phyloP scores from a whole-genome alignment of 2,888 invertebrate species.

The Yponomeuta evonymella region DNA sequence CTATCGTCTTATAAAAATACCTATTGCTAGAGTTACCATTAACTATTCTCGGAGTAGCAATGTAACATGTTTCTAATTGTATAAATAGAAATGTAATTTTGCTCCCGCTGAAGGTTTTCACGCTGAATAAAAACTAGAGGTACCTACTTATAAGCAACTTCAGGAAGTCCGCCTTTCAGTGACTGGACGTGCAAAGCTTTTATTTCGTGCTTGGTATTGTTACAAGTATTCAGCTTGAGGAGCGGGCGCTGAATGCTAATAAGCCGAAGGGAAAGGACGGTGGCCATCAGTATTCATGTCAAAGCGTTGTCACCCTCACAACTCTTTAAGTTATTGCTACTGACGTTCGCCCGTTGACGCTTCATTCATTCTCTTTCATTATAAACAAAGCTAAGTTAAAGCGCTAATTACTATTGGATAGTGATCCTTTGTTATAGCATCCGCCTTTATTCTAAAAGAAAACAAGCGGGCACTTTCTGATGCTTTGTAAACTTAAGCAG shows the following conservation, averaged over 20 bases:
- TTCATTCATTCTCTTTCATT: conserved; percentile 26
- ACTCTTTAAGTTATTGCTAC: conserved; percentile 41
- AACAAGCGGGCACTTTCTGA: neutral
- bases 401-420: neutral
- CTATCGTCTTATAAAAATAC: conserved; percentile 35
- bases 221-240: conserved; percentile 60
- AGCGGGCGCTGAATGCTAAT: conserved; percentile 66
- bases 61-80: neutral
- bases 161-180: conserved; percentile 59
- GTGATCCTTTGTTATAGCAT: neutral
- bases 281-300: conserved; percentile 67
- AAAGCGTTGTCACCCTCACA: conserved; percentile 50
- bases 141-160: conserved; percentile 28
- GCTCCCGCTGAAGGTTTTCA: conserved; percentile 39
- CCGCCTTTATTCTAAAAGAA: neutral
- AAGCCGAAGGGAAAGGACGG: conserved; percentile 51
- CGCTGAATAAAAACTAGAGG: conserved; percentile 44
- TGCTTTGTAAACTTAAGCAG: too few species aligned
- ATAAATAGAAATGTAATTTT: conserved; percentile 28
- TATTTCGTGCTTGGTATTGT: conserved; percentile 67
- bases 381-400: conserved; percentile 16
- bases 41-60: neutral
- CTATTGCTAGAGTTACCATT: conserved; percentile 15
- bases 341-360: conserved; percentile 25
- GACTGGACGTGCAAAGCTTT: conserved; percentile 66